Conservation (phyloP, 2,797 vertebrate genomes). For the Centropyge bicolor region DNA sequence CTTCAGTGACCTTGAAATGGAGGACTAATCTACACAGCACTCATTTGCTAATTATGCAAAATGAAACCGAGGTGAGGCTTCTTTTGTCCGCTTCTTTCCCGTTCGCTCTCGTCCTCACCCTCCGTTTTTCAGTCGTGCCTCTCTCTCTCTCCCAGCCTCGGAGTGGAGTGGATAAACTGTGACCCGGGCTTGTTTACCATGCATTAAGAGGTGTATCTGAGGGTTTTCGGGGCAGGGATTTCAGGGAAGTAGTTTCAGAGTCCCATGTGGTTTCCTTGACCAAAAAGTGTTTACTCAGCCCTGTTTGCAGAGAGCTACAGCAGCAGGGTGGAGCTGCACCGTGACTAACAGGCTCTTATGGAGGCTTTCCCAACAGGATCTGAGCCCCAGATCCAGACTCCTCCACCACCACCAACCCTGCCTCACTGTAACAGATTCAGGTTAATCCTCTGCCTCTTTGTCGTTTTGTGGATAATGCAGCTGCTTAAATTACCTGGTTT, state of each 20-base stretch:
- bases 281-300: conserved; percentile 42
- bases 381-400: conserved; percentile 42
- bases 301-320: conserved; percentile 14
- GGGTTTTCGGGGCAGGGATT: conserved; percentile 17
- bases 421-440: conserved; percentile 63
- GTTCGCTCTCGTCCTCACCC: neutral
- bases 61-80: conserved; percentile 30
- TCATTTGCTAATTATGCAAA: conserved; percentile 58
- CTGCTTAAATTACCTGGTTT: conserved; percentile 44
- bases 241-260: conserved; percentile 11
- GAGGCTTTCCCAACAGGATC: conserved; percentile 60
- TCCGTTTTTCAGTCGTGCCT: conserved; percentile 12
- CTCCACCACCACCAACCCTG: conserved; percentile 33
- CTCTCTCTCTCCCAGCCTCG: neutral
- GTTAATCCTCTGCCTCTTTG: conserved; percentile 65
- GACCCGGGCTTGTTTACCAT: conserved; percentile 44
- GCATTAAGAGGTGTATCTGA: conserved; percentile 35
- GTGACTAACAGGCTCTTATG: conserved; percentile 62
- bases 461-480: conserved; percentile 38
- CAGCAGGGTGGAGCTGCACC: conserved; percentile 39
- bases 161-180: conserved; percentile 31
- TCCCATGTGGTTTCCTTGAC: conserved; percentile 38
- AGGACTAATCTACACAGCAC: conserved; percentile 39
- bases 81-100: neutral
- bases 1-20: conserved; percentile 50